Evolutionary conservation across 2,888 invertebrate genomes (phyloP).

Genomic region (Monochamus alternatus): DNA sequence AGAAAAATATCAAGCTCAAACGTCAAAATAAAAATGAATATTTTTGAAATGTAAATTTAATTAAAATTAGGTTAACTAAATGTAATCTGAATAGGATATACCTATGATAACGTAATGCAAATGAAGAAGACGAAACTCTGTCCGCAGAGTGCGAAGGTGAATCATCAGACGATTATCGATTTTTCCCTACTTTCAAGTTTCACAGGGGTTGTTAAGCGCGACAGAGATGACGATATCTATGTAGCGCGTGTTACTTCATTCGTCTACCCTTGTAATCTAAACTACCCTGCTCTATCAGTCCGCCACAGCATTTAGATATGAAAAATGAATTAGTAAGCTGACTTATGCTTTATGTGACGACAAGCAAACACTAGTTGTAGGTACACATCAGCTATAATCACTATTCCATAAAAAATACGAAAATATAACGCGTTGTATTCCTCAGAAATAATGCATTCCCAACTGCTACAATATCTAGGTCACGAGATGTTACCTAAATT

Average conservation of each 20-base stretch:
- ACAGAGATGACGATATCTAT: constrained; percentile 27
- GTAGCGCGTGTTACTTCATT: constrained; percentile 27
- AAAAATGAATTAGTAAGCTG: constrained; percentile 17
- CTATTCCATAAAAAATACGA: too few species aligned
- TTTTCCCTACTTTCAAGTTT: constrained; percentile 55
- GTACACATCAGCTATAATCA: too few species aligned
- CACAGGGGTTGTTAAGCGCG: constrained; percentile 43
- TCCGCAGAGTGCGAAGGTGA: constrained; percentile 53
- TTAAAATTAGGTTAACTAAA: not conserved
- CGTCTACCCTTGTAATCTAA: constrained; percentile 27
- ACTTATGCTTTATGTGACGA: not conserved
- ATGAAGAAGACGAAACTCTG: constrained; percentile 26
- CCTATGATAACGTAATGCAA: constrained; percentile 17
- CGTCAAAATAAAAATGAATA: not conserved
- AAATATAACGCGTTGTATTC: too few species aligned
- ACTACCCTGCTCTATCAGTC: constrained; percentile 26
- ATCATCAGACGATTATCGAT: constrained; percentile 59
- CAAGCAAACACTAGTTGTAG: not conserved
- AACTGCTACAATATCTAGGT: constrained; percentile 3
- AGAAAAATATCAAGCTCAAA: constrained; percentile 4
- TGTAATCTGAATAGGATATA: constrained; percentile 4
- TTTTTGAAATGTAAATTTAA: not conserved
- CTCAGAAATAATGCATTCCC: too few species aligned
- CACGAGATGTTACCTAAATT: constrained; percentile 4
- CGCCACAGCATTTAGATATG: constrained; percentile 9